Base-by-base conservation (phyloP, 2,888 invertebrate species). In the Spilosoma lubricipeda region DNA sequence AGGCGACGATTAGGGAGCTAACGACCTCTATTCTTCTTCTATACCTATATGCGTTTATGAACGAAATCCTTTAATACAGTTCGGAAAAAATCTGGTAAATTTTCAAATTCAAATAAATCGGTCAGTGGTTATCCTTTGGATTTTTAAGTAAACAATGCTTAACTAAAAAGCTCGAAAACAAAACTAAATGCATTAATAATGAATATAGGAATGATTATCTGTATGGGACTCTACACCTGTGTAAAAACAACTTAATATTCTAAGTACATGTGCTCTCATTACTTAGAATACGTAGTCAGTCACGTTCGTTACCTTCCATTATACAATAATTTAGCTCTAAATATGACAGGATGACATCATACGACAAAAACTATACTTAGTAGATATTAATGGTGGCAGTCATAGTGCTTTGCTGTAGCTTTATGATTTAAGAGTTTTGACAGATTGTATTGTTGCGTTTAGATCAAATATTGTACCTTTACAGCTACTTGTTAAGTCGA, bases 311-410 rank as follows among this genome's bases (percentile, higher is more conserved):
- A 74, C 76, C 84, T 84, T 82, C 80, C 79, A 83, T 81, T 80
- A 85, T 81, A 75, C 67, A 72, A 83, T 85, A 84, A 85, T 83
- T 82, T 80, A 81, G 74, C 74, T 81, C 87, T 85, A 82, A 82
- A 81, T 82, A 84, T 67, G 81, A 85, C 36, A 72, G 66, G 78
- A 82, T 89, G 88, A 89, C 85, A 86, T 89, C 89, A 89, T 82
- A 80, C 64, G 76, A 81, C 78, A 80, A 82, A 84, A 77, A 79
- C 81, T 81, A 81, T 30, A 74, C 59, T 59, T 72, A 77, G 77
- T 76, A 74, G 13, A 42, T 73, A 77, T 73, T 74, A 76, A 77
- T 76, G 72, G 73, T 80, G 71, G 79, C 77, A 82, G 80, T 84
- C 79, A 77, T 68, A 76, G 39, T 36, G 79, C 79, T 78, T 33